phyloP scores from a whole-genome alignment of 2,797 vertebrate species.

The Xenopus petersii region DNA sequence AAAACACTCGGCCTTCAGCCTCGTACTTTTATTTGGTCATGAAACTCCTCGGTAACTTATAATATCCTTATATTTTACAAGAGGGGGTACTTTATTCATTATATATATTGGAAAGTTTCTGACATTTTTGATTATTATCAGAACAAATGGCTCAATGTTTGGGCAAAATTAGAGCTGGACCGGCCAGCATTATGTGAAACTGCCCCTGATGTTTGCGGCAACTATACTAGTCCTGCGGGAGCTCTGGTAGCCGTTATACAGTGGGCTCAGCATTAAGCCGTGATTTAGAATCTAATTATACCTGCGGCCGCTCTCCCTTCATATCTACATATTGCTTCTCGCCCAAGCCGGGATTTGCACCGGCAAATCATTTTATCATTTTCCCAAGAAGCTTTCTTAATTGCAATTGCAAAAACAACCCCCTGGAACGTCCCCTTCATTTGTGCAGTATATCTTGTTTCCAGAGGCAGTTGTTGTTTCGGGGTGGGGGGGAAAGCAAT shows the following conservation, averaged over 20 bases:
- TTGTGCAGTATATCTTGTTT: slow-evolving; percentile 65
- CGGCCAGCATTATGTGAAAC: too few species aligned
- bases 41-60: too few species aligned
- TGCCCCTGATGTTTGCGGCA: too few species aligned
- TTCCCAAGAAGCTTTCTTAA: slow-evolving; percentile 70
- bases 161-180: too few species aligned
- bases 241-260: neutral
- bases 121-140: too few species aligned
- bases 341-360: slow-evolving; percentile 63
- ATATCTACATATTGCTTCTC: slow-evolving; percentile 65
- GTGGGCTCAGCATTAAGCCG: slow-evolving; percentile 54
- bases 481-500: slow-evolving; percentile 71
- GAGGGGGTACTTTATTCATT: too few species aligned
- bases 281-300: slow-evolving; percentile 65
- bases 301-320: slow-evolving; percentile 21
- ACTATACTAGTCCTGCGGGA: too few species aligned
- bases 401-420: slow-evolving; percentile 50
- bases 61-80: too few species aligned
- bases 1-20: too few species aligned
- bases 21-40: too few species aligned
- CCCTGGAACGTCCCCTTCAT: slow-evolving; percentile 62
- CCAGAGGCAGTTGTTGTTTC: slow-evolving; percentile 55
- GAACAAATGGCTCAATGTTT: too few species aligned
- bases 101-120: too few species aligned
- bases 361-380: slow-evolving; percentile 69